Evolutionary conservation across 2,888 invertebrate species (phyloP), one percentile per base, ranked within the genome.

Genomic region (Alviniconcha strummeri): DNA sequence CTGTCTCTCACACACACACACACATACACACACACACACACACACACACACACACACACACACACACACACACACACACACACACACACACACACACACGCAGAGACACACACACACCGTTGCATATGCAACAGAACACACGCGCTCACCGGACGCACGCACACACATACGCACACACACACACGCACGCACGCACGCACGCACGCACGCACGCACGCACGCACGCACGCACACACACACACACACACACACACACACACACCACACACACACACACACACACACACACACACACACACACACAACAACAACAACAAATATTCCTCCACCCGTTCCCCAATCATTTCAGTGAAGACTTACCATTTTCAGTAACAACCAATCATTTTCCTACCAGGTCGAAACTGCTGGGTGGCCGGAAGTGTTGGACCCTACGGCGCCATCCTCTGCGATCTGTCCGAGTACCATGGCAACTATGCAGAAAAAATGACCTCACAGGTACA

Each of bases 361-460:
- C 15, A 13, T 64, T 64, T 13, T 64, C 15, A 64, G 9, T 36
- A 36, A 36, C 36, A 36, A 36, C 36, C 36, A 36, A 36, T 36
- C 36, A 36, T 36, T 36, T 36, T 36, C 36, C 36, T 36, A 36
- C 36, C 36, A 84, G 86, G 83, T 78, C 81, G 80, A 13, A 72
- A 64, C 52, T 78, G 81, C 64, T 81, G 52, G 57, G 86, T 81
- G 6, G 86, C 86, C 5, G 86, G 78, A n/a, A 79, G 81, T 54
- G 83, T 86, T 0, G 86, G 98, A 0, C 97, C 98, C 0, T 98
- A 97, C 93, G 98, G 98, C 0, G 98, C 98, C 0, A 96, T 96
- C 90, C 95, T 98, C 69, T 96, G 97, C 91, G 97, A 99, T 93
- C 97, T 97, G 15, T 98, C 98, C 0, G 99, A 99, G 93, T 99